Evolutionary conservation across 2,797 vertebrate genomes (phyloP).

Genomic region (Phrynocephalus forsythii): DNA sequence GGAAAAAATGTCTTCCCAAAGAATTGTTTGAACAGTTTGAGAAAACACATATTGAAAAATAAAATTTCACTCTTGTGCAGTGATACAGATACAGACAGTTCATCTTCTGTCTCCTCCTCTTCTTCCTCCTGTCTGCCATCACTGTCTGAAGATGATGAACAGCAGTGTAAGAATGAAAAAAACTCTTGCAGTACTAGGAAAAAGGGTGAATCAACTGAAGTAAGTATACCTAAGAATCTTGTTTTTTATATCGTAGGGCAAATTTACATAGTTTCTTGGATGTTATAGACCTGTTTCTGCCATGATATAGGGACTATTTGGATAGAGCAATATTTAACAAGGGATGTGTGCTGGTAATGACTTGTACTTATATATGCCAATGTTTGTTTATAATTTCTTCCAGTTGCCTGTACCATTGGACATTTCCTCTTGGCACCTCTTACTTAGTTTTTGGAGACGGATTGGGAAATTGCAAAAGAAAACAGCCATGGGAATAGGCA

Average conservation of each 20-base stretch:
- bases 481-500: neutral
- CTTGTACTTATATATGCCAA: too few species aligned
- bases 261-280: neutral
- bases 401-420: neutral
- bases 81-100: slow-evolving; percentile 82
- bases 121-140: slow-evolving; percentile 49
- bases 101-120: slow-evolving; percentile 78
- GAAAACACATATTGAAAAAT: neutral
- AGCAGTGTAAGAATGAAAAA: slow-evolving; percentile 76
- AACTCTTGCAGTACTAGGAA: slow-evolving; percentile 78
- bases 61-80: slow-evolving; percentile 69
- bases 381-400: neutral
- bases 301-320: neutral
- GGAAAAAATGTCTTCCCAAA: neutral
- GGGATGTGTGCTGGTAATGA: too few species aligned
- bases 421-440: neutral
- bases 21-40: neutral
- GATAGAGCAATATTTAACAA: neutral
- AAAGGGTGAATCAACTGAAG: slow-evolving; percentile 86
- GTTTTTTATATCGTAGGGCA: neutral
- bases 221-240: slow-evolving; percentile 69
- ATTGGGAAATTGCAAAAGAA: neutral
- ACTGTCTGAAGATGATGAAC: slow-evolving; percentile 78
- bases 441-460: neutral
- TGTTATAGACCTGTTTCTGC: neutral